Conservation (phyloP, 2,797 vertebrate species). For the Enoplosus armatus region DNA sequence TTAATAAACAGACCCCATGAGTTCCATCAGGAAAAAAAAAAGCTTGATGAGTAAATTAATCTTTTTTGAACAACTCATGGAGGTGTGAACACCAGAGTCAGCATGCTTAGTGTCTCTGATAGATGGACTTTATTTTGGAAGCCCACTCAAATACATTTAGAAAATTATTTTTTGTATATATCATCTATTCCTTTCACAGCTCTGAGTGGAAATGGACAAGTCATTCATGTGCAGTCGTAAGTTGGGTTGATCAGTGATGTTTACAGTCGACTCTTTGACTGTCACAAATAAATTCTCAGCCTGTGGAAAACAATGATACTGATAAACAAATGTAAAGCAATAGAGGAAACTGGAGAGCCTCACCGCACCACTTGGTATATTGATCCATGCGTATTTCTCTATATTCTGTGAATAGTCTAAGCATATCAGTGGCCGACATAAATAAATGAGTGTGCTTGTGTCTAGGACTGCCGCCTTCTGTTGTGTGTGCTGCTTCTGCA, state of each 20-base stretch:
- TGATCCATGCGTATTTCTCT: slow-evolving; percentile 13
- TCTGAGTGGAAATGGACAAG: background rate
- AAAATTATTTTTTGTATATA: background rate
- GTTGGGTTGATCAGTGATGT: background rate
- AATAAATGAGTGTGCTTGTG: slow-evolving; percentile 32
- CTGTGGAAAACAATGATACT: background rate
- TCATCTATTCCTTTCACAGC: background rate
- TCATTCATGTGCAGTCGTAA: background rate
- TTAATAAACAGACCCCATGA: slow-evolving; percentile 4
- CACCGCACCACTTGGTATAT: background rate
- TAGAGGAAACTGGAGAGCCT: background rate
- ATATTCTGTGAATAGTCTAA: background rate
- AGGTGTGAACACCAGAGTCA: slow-evolving; percentile 6
- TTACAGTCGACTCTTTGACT: background rate
- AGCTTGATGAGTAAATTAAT: slow-evolving; percentile 13
- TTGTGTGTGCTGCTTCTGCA: slow-evolving; percentile 53
- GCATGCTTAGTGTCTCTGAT: background rate
- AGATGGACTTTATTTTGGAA: slow-evolving; percentile 1
- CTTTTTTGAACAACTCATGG: slow-evolving; percentile 1
- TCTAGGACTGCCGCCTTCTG: slow-evolving; percentile 30
- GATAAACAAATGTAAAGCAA: background rate
- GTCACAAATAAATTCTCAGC: background rate
- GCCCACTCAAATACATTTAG: background rate
- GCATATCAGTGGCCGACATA: slow-evolving; percentile 28
- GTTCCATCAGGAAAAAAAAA: slow-evolving; percentile 9